Evolutionary conservation across 2,888 invertebrate species (phyloP).

Genomic region (Heliconius erato): DNA sequence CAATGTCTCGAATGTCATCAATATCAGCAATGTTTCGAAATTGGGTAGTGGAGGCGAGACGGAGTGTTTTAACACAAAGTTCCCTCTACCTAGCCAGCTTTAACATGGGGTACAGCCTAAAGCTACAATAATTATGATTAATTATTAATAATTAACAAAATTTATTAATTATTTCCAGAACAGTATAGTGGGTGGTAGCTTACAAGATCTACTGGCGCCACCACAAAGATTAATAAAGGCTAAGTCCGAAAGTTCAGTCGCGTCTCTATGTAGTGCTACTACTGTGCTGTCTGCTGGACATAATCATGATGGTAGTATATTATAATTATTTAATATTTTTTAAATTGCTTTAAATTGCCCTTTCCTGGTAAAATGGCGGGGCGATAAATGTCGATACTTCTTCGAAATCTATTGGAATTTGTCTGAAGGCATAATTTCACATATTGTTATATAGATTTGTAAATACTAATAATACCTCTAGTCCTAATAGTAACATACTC

Average conservation of each 20-base stretch:
- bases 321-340: not conserved
- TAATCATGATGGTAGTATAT: constrained; percentile 73
- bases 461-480: too few relatives aligned
- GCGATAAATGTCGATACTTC: too few relatives aligned
- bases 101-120: not conserved
- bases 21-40: too few relatives aligned
- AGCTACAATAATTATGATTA: not conserved
- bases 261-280: constrained; percentile 83
- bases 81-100: too few relatives aligned
- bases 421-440: too few relatives aligned
- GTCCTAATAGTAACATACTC: too few relatives aligned
- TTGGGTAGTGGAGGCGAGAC: not conserved
- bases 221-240: constrained; percentile 93
- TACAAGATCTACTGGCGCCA: constrained; percentile 90
- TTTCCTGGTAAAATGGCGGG: too few relatives aligned
- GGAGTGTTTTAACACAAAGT: not conserved
- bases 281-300: constrained; percentile 79
- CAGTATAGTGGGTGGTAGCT: constrained; percentile 87
- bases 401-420: too few relatives aligned
- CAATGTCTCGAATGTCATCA: too few relatives aligned
- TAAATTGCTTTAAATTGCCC: not conserved
- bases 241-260: constrained; percentile 95
- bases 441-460: too few relatives aligned
- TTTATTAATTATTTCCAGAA: constrained; percentile 60
- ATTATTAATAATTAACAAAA: not conserved